These are phyloP conservation scores for Melieria crassipennis DNA, from an alignment of 2,888 invertebrate genomes.

Conservation along the genomic window DNA sequence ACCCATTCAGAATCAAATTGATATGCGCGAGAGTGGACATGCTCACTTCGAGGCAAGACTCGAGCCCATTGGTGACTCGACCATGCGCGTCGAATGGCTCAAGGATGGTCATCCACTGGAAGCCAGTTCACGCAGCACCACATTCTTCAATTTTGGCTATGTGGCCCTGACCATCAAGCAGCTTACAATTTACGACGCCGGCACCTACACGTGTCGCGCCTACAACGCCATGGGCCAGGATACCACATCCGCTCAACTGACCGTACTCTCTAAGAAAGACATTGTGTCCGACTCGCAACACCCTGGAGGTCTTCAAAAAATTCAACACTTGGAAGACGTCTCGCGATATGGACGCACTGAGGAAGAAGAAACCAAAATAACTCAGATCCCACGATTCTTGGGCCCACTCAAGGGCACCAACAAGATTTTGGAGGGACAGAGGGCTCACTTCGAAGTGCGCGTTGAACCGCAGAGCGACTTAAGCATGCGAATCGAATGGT, in stretches of 20 bases:
- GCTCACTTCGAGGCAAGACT: conserved; percentile 96
- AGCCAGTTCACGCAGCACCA: conserved; percentile 92
- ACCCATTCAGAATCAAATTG: conserved; percentile 86
- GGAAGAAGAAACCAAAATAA: conserved; percentile 79
- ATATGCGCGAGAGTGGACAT: conserved; percentile 90
- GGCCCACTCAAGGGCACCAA: conserved; percentile 92
- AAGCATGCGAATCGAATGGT: conserved; percentile 95
- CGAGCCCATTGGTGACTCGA: conserved; percentile 91
- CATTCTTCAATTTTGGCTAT: conserved; percentile 94
- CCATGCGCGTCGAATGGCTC: conserved; percentile 90
- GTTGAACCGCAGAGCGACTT: conserved; percentile 96
- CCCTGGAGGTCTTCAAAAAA: conserved; percentile 90
- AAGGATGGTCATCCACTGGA: conserved; percentile 91
- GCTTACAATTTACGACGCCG: conserved; percentile 89
- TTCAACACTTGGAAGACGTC: conserved; percentile 87
- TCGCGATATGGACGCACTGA: conserved; percentile 75
- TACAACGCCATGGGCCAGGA: conserved; percentile 89
- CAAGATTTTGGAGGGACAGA: conserved; percentile 91
- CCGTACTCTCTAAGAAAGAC: conserved; percentile 86
- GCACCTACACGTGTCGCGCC: conserved; percentile 88
- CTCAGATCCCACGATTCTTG: conserved; percentile 85
- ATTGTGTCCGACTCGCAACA: conserved; percentile 91
- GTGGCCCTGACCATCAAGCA: conserved; percentile 94
- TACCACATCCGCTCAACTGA: conserved; percentile 81
- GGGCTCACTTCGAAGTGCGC: conserved; percentile 93